phyloP scores from a whole-genome alignment of 2,797 vertebrate species.

The Etheostoma nigrum region DNA sequence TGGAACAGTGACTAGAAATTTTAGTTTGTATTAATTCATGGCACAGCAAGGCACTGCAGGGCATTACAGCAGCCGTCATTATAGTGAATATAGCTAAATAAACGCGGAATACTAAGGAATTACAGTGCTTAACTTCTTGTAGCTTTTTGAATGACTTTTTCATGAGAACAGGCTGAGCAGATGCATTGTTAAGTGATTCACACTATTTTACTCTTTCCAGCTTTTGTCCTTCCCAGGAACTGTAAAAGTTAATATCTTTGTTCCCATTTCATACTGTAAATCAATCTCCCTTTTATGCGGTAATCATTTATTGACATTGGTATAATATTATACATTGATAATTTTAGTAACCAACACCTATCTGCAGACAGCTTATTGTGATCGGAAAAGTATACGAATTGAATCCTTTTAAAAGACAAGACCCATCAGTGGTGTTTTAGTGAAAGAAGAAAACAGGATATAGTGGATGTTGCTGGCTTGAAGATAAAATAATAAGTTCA shows the following conservation, averaged over 20 bases:
- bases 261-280: background rate
- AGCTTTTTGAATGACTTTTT: no score
- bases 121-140: no score
- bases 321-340: background rate
- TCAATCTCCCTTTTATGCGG: background rate
- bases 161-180: background rate
- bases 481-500: conserved; percentile 19
- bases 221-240: background rate
- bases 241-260: background rate
- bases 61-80: no score
- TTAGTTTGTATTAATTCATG: no score
- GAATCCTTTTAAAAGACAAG: background rate
- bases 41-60: no score
- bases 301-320: background rate
- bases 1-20: no score
- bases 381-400: background rate
- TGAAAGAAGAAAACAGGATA: background rate
- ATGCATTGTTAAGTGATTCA: background rate
- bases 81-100: no score
- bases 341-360: background rate
- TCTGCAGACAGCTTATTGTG: background rate
- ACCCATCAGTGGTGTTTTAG: background rate
- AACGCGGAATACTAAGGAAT: no score
- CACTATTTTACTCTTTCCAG: background rate
- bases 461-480: background rate